Evolutionary conservation across 1,140 invertebrate species (phyloP).

Genomic region (Adoxophyes honmai): DNA sequence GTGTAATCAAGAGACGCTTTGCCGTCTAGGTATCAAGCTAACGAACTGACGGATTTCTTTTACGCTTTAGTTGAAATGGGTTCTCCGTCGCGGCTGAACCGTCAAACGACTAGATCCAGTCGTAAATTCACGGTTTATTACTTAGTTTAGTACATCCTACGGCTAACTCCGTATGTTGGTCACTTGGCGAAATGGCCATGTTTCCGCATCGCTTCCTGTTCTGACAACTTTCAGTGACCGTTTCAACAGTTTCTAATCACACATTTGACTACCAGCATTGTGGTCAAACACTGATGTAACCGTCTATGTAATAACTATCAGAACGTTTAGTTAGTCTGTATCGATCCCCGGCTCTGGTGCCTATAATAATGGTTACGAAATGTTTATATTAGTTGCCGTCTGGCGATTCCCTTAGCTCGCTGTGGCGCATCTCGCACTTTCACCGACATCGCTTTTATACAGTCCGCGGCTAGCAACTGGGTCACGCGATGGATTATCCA

Average conservation of each 20-base stretch:
- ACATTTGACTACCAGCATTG: slow-evolving; percentile 36
- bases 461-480: slow-evolving; percentile 38
- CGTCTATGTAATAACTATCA: slow-evolving; percentile 38
- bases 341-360: slow-evolving; percentile 31
- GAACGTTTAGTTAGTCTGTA: slow-evolving; percentile 33
- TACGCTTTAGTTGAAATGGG: too few species aligned
- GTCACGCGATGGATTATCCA: slow-evolving; percentile 40
- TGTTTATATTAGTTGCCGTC: slow-evolving; percentile 43
- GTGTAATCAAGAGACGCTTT: slow-evolving; percentile 10
- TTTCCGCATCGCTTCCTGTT: slow-evolving; percentile 22
- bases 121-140: too few species aligned
- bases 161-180: neutral
- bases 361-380: slow-evolving; percentile 51
- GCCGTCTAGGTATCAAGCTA: neutral
- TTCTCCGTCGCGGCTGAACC: too few species aligned
- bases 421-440: slow-evolving; percentile 56
- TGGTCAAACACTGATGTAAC: slow-evolving; percentile 43
- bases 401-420: slow-evolving; percentile 36
- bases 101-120: too few species aligned
- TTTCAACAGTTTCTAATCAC: slow-evolving; percentile 24
- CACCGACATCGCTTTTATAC: slow-evolving; percentile 41
- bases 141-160: too few species aligned
- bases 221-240: slow-evolving; percentile 29
- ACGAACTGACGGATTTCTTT: too few species aligned
- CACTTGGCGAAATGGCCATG: neutral